These are phyloP conservation scores for Cheilosia soror DNA, from an alignment of 2,888 invertebrate genomes.

Conservation along the genomic window DNA sequence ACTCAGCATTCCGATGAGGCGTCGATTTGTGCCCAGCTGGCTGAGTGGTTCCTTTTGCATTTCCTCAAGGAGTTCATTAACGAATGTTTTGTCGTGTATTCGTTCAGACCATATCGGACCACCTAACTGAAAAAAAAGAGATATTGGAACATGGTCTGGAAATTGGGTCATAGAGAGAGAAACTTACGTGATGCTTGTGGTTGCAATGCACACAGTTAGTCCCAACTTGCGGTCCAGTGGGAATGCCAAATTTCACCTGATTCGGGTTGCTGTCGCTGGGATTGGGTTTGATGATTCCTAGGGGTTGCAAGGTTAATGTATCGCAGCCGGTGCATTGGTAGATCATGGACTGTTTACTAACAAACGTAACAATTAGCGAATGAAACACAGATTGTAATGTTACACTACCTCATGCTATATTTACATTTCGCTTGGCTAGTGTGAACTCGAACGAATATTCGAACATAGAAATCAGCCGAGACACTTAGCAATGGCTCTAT, in stretches of 20 bases:
- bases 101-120: conserved; percentile 98
- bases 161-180: not conserved
- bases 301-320: conserved; percentile 89
- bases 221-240: conserved; percentile 88
- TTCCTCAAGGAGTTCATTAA: conserved; percentile 86
- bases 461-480: conserved; percentile 97
- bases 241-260: conserved; percentile 87
- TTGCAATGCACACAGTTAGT: conserved; percentile 90
- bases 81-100: conserved; percentile 92
- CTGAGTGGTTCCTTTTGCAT: conserved; percentile 83
- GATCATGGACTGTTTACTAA: conserved; percentile 93
- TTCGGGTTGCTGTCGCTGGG: conserved; percentile 86
- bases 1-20: conserved; percentile 92
- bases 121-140: conserved; percentile 86
- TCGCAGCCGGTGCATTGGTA: conserved; percentile 97
- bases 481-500: conserved; percentile 95
- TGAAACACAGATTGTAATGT: not conserved
- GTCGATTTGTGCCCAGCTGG: conserved; percentile 88
- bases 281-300: conserved; percentile 88
- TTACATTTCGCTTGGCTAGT: conserved; percentile 94
- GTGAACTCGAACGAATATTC: conserved; percentile 94
- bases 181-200: conserved; percentile 88
- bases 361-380: not conserved
- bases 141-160: not conserved
- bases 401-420: conserved; percentile 88